A percentile compares a stretch with the other conserved stretches of the same genome.
phyloP scores from a whole-genome alignment of 2,888 invertebrate genomes.

The Microctonus brassicae region DNA sequence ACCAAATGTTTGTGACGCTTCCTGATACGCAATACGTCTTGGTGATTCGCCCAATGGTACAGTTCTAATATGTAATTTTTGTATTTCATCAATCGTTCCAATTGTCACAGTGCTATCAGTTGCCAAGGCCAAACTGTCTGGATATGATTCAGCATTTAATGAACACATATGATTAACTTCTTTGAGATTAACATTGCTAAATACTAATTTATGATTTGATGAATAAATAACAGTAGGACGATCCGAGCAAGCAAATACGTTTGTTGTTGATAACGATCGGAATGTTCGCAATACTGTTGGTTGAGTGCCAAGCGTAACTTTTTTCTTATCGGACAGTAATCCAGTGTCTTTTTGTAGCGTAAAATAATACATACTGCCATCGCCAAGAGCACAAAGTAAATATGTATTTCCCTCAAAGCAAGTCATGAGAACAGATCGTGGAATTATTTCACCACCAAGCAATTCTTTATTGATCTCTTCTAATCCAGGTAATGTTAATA shows the following conservation, averaged over 20 bases:
- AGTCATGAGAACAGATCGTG: slow-evolving; percentile 94
- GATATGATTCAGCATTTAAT: slow-evolving; percentile 93
- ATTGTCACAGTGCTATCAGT: slow-evolving; percentile 92
- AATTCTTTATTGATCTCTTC: slow-evolving; percentile 87
- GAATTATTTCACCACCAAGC: slow-evolving; percentile 95
- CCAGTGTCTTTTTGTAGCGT: slow-evolving; percentile 84
- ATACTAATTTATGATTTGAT: slow-evolving; percentile 97
- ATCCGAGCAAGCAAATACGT: slow-evolving; percentile 99
- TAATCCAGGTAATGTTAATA: slow-evolving; percentile 85
- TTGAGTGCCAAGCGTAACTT: slow-evolving; percentile 96
- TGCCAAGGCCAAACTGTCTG: slow-evolving; percentile 90
- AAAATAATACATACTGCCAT: slow-evolving; percentile 98
- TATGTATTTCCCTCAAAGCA: slow-evolving; percentile 93
- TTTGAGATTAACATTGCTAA: slow-evolving; percentile 96
- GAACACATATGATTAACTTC: slow-evolving; percentile 99
- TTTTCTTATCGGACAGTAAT: slow-evolving; percentile 87
- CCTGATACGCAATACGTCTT: slow-evolving; percentile 94
- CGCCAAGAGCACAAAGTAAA: slow-evolving; percentile 92
- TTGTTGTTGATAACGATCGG: slow-evolving; percentile 89
- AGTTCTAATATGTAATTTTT: slow-evolving; percentile 96
- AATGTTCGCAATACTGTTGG: slow-evolving; percentile 94
- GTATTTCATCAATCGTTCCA: slow-evolving; percentile 98
- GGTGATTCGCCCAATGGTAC: slow-evolving; percentile 96
- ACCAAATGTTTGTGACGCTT: slow-evolving; percentile 92
- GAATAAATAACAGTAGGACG: slow-evolving; percentile 99